These are phyloP conservation scores for Copidosoma aretas DNA, from an alignment of 2,888 invertebrate species.

Conservation along the genomic window DNA sequence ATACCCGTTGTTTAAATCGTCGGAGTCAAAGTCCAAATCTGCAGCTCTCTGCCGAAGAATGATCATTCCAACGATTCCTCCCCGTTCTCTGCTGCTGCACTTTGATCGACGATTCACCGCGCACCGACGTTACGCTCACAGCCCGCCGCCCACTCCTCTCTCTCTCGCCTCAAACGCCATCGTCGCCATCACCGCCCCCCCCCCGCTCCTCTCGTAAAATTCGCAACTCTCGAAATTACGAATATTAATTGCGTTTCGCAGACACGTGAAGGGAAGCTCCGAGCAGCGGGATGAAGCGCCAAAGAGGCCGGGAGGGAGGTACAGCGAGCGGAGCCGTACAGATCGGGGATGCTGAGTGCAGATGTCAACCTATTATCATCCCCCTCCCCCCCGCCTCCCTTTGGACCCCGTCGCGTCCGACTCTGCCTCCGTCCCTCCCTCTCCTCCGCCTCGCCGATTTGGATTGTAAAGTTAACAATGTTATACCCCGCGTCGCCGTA, in stretches of 20 bases:
- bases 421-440: slow-evolving; percentile 15
- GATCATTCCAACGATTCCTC: no score
- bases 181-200: neutral
- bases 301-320: neutral
- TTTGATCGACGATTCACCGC: neutral
- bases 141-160: neutral
- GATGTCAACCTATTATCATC: slow-evolving; percentile 63
- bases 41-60: no score
- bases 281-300: slow-evolving; percentile 12
- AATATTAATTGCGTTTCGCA: slow-evolving; percentile 61
- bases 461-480: slow-evolving; percentile 61
- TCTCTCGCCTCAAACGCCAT: neutral
- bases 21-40: no score
- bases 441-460: slow-evolving; percentile 46
- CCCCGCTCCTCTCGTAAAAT: slow-evolving; percentile 14
- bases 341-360: slow-evolving; percentile 59
- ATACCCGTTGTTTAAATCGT: no score
- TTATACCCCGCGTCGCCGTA: slow-evolving; percentile 56
- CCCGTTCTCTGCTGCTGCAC: no score
- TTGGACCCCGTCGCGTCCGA: slow-evolving; percentile 16
- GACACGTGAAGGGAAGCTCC: slow-evolving; percentile 8
- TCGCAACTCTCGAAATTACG: slow-evolving; percentile 51
- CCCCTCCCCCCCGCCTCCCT: slow-evolving; percentile 37
- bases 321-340: slow-evolving; percentile 38
- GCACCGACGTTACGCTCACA: neutral